Percentiles rank a stretch among this genome's conserved stretches.
Conservation (phyloP, 2,888 invertebrate genomes). For the Nycteola revayana region DNA sequence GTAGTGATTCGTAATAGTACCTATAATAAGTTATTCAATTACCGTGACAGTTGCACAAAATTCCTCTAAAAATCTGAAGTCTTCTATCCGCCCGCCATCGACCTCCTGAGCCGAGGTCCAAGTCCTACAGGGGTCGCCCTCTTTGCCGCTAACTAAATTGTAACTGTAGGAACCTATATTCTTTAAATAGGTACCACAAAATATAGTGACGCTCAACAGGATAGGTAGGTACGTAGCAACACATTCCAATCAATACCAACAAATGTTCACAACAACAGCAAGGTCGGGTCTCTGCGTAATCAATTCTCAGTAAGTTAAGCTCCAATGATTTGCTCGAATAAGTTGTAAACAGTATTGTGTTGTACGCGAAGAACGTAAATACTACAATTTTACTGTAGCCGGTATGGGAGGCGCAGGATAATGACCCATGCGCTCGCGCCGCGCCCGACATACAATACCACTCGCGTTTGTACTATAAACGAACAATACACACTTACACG, state of each 20-base stretch:
- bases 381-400: constrained; percentile 36
- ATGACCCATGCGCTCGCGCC: constrained; percentile 40
- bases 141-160: no score
- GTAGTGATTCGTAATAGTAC: no score
- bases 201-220: constrained; percentile 8
- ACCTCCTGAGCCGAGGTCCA: no score
- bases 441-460: constrained; percentile 33
- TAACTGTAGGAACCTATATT: no score
- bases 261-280: constrained; percentile 21
- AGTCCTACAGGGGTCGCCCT: no score
- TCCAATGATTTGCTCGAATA: constrained; percentile 35
- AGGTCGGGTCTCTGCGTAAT: constrained; percentile 26
- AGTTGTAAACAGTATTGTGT: constrained; percentile 36
- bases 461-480: constrained; percentile 41
- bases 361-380: constrained; percentile 28
- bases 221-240: no score
- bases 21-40: no score
- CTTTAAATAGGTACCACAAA: no score
- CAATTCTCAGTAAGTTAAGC: constrained; percentile 32
- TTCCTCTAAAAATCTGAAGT: no score
- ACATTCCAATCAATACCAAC: constrained; percentile 9
- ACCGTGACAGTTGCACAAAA: no score
- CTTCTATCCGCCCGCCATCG: no score
- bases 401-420: constrained; percentile 36
- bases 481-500: constrained; percentile 33